These are phyloP conservation scores for Balaenoptera acutorostrata DNA, from an alignment of 2,113 vertebrate genomes.

Conservation along the genomic window DNA sequence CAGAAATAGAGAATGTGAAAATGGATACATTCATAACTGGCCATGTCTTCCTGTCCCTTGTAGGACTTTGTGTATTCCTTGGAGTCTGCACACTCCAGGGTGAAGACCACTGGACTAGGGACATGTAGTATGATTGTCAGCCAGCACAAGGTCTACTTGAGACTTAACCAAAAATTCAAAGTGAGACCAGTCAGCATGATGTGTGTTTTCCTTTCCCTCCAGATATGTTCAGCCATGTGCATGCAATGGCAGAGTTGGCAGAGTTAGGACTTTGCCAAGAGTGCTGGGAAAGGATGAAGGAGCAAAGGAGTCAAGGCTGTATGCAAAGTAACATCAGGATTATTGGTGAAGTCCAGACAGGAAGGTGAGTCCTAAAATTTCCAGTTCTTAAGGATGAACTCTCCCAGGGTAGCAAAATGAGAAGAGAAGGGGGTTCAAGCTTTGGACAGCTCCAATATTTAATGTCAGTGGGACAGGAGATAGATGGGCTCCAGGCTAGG, in stretches of 20 bases:
- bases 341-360: not conserved
- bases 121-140: not conserved
- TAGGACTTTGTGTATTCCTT: not conserved
- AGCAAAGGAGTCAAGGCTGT: not conserved
- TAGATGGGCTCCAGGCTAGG: no score
- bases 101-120: not conserved
- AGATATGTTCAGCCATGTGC: not conserved
- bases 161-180: not conserved
- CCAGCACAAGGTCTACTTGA: not conserved
- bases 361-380: not conserved
- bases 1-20: not conserved
- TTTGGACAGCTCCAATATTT: not conserved
- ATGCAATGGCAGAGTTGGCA: not conserved
- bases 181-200: not conserved
- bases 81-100: not conserved
- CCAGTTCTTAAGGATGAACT: not conserved
- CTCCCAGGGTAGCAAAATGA: not conserved
- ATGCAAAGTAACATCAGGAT: not conserved
- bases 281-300: not conserved
- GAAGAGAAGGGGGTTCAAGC: not conserved
- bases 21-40: not conserved
- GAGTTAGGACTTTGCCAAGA: not conserved
- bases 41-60: not conserved
- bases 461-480: not conserved
- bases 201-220: not conserved